Conservation (phyloP, 2,797 vertebrate species). For the Lophotriccus pileatus region DNA sequence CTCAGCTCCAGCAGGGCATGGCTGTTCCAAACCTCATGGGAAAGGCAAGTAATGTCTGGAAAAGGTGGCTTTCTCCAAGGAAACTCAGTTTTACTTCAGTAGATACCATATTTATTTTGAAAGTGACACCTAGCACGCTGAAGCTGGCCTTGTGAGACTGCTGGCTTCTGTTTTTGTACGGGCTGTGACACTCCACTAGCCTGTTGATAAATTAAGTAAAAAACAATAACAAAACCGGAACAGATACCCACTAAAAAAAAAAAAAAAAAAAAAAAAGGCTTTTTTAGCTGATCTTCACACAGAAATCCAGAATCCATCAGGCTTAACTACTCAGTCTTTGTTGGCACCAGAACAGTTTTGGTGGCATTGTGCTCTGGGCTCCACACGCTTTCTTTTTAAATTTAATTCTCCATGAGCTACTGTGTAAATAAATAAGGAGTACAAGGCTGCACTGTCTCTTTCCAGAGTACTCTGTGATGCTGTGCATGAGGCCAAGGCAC, state of each 20-base stretch:
- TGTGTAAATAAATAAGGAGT: conserved; percentile 50
- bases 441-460: not conserved
- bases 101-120: conserved; percentile 28
- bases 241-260: not conserved
- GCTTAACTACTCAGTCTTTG: not conserved
- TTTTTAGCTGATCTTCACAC: not conserved
- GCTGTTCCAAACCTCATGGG: not conserved
- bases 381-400: not conserved
- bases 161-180: not conserved
- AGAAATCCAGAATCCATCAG: not conserved
- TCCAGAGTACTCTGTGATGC: not conserved
- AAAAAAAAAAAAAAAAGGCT: not conserved
- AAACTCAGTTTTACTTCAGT: not conserved
- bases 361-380: not conserved
- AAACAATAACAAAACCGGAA: not conserved
- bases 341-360: not conserved
- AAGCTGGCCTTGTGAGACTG: not conserved
- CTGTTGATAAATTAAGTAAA: not conserved
- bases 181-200: not conserved
- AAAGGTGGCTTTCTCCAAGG: not conserved
- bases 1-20: not conserved
- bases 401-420: not conserved
- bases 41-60: not conserved
- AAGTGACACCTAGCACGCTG: not conserved
- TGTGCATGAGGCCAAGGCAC: not conserved